Evolutionary conservation across 2,888 invertebrate species (phyloP), one percentile per base, ranked within the genome.

Genomic region (Pterobdella sp.): DNA sequence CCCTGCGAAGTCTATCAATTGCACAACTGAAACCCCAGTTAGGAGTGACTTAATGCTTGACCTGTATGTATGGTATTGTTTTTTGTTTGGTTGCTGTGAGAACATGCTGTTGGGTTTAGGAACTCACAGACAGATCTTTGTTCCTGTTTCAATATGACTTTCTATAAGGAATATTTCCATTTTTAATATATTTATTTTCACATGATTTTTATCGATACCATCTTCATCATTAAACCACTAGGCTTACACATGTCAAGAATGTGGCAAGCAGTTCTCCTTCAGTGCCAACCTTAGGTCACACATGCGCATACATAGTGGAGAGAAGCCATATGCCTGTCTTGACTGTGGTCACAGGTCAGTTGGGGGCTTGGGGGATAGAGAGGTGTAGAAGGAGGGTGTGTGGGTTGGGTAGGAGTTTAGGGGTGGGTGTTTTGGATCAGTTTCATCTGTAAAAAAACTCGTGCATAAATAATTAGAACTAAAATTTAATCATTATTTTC

Each of bases 251-350:
- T 73, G 73, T 32, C 35, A 68, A 32, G 68, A 73, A 31, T 73
- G 73, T 60, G 73, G 73, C 7, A 66, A 67, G 1, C 66, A 66
- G 63, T 73, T 73, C 35, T 73, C 73, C 29, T 73, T 73, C 63
- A 68, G 68, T 2, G 68, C 68, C 68, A 73, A 73, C 60, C 73
- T 73, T 26, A 36, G 73, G 14, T 67, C 52, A 14, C 73, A 73
- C 68, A 60, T 73, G 73, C 26, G 73, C 29, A 73, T 68, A n/a
- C 73, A 73, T 29, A 73, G 68, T 18, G 73, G 73, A n/a, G 73
- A 73, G 68, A 73, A 73, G 26, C 73, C 73, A 3, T 73, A 73
- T 32, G 52, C 34, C 49, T 73, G 73, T 42, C 52, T 34, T 31
- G 68, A 68, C 68, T 73, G 73, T 32, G 73, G 73, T 1, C 70